These are phyloP conservation scores for Choloepus didactylus DNA, from an alignment of 2,797 vertebrate species.

Conservation along the genomic window DNA sequence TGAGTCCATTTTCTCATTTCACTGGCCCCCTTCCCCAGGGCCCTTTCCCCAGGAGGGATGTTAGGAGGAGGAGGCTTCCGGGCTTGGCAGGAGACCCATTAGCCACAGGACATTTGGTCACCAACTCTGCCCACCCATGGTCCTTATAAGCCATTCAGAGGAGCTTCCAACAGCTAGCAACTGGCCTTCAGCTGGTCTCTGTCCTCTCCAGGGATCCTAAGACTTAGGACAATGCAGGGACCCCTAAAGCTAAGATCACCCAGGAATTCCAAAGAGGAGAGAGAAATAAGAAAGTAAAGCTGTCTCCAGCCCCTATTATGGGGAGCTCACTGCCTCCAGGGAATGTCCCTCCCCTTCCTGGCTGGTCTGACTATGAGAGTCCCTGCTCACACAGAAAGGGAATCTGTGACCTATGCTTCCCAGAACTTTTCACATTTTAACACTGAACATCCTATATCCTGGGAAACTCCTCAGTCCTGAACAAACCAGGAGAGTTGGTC, in stretches of 20 bases:
- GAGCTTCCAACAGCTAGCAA: neutral
- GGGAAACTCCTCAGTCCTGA: neutral
- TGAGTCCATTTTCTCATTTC: neutral
- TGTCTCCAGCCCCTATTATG: neutral
- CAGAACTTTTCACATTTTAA: neutral
- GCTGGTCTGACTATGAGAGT: neutral
- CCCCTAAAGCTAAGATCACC: neutral
- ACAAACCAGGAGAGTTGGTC: neutral
- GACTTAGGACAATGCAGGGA: neutral
- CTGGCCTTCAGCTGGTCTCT: neutral
- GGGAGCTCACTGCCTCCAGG: neutral
- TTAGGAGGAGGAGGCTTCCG: neutral
- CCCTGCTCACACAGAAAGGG: neutral
- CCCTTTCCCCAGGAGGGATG: neutral
- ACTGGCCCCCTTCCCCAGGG: neutral
- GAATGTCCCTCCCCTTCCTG: neutral
- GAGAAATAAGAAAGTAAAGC: neutral
- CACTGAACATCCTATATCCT: neutral
- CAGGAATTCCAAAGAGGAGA: neutral
- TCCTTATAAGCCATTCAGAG: neutral
- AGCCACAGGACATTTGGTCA: neutral
- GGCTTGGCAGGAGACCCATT: neutral
- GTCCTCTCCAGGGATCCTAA: neutral
- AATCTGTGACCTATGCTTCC: neutral
- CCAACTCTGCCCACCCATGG: neutral